Conservation (phyloP, 2,888 invertebrate genomes). For the Acronicta alni region DNA sequence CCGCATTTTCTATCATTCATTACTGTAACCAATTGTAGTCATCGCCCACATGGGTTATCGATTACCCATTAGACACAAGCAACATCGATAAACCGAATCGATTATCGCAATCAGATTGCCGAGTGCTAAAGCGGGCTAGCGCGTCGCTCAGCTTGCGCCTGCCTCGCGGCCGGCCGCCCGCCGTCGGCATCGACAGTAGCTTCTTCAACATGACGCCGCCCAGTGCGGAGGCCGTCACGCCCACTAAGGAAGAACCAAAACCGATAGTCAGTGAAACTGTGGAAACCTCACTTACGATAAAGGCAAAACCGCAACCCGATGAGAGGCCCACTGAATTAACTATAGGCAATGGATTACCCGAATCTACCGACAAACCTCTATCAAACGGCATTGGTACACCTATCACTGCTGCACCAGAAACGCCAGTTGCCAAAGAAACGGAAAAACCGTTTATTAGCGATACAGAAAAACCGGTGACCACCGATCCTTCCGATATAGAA, state of each 20-base stretch:
- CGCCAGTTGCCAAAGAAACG: slow-evolving; percentile 9
- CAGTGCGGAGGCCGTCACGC: slow-evolving; percentile 82
- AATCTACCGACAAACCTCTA: slow-evolving; percentile 24
- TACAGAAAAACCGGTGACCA: slow-evolving; percentile 16
- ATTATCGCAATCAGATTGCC: slow-evolving; percentile 83
- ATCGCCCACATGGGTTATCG: slow-evolving; percentile 9
- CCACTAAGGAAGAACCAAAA: slow-evolving; percentile 67
- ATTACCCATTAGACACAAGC: slow-evolving; percentile 60
- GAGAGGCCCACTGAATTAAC: slow-evolving; percentile 38
- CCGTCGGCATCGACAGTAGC: slow-evolving; percentile 76
- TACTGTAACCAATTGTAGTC: slow-evolving; percentile 2
- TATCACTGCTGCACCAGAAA: slow-evolving; percentile 7
- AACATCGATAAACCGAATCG: slow-evolving; percentile 51
- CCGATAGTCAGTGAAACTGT: slow-evolving; percentile 60
- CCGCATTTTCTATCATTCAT: not conserved
- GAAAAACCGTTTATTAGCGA: slow-evolving; percentile 29
- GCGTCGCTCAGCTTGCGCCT: slow-evolving; percentile 81
- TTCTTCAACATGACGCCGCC: slow-evolving; percentile 86
- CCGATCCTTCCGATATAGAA: slow-evolving; percentile 21
- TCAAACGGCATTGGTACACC: slow-evolving; percentile 24
- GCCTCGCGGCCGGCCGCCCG: slow-evolving; percentile 83
- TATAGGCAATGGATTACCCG: slow-evolving; percentile 27
- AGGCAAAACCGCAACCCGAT: slow-evolving; percentile 52
- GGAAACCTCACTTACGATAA: slow-evolving; percentile 59
- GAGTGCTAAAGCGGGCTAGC: slow-evolving; percentile 83